These are phyloP conservation scores for Seira ritae DNA, from an alignment of 2,888 invertebrate genomes.

Conservation along the genomic window DNA sequence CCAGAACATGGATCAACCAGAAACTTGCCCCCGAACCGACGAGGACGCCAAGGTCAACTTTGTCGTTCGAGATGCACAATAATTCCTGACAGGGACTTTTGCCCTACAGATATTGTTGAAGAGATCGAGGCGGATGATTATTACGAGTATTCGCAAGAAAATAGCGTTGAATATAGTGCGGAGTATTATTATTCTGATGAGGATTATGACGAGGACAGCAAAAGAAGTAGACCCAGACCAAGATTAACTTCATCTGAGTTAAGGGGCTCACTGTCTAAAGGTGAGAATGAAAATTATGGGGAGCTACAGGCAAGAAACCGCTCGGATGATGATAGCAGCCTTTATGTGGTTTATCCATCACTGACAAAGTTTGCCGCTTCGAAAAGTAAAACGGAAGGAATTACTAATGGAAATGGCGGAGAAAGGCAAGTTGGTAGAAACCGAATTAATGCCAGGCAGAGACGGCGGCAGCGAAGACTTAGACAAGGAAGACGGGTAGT, in stretches of 20 bases:
- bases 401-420: background rate
- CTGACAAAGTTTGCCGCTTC: constrained; percentile 27
- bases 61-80: constrained; percentile 25
- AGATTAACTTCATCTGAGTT: no score
- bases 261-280: no score
- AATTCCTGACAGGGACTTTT: constrained; percentile 49
- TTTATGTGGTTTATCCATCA: constrained; percentile 32
- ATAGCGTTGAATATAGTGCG: constrained; percentile 9
- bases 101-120: constrained; percentile 26
- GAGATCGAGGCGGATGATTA: constrained; percentile 26
- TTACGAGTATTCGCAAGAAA: constrained; percentile 32
- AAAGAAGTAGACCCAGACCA: no score
- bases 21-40: background rate
- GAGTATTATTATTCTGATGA: constrained; percentile 13
- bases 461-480: background rate
- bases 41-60: constrained; percentile 20
- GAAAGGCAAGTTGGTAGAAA: background rate
- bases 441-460: background rate
- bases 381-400: background rate
- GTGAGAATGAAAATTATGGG: no score
- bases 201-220: no score
- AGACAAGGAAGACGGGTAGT: no score
- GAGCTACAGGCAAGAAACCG: no score
- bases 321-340: no score
- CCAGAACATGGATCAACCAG: background rate